A percentile compares a stretch with the other conserved stretches of the same genome.
phyloP scores from a whole-genome alignment of 1,140 invertebrate genomes.

The Monomorium pharaonis region DNA sequence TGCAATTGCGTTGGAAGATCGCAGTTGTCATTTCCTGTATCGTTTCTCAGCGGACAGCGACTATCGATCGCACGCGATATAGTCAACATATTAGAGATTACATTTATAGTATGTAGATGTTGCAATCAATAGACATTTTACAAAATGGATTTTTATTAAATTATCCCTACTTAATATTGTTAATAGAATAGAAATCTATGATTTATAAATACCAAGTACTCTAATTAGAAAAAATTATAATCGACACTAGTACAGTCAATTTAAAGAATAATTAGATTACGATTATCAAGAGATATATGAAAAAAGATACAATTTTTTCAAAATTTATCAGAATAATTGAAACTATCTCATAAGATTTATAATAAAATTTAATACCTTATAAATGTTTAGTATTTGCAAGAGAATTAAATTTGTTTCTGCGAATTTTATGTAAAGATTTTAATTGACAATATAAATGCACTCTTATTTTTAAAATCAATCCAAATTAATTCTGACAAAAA shows the following conservation, averaged over 20 bases:
- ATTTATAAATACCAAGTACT: not conserved
- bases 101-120: not conserved
- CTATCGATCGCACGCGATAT: slow-evolving; percentile 4
- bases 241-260: not conserved
- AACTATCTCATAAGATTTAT: not conserved
- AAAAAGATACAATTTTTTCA: not conserved
- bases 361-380: not conserved
- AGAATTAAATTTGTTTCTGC: not conserved
- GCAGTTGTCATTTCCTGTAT: not conserved
- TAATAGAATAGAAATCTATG: not conserved
- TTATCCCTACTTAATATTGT: not conserved
- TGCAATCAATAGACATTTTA: not conserved
- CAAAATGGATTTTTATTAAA: slow-evolving; percentile 2
- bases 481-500: not conserved
- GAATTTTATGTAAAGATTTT: not conserved
- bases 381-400: not conserved
- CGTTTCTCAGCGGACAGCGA: not conserved
- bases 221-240: not conserved
- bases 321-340: not conserved
- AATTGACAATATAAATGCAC: not conserved
- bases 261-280: not conserved
- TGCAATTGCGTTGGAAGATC: slow-evolving; percentile 20
- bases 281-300: not conserved
- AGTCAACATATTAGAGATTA: not conserved
- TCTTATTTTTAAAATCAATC: not conserved